Base-by-base conservation (phyloP, 2,888 invertebrate genomes). In the Oconnorella tubifera region DNA sequence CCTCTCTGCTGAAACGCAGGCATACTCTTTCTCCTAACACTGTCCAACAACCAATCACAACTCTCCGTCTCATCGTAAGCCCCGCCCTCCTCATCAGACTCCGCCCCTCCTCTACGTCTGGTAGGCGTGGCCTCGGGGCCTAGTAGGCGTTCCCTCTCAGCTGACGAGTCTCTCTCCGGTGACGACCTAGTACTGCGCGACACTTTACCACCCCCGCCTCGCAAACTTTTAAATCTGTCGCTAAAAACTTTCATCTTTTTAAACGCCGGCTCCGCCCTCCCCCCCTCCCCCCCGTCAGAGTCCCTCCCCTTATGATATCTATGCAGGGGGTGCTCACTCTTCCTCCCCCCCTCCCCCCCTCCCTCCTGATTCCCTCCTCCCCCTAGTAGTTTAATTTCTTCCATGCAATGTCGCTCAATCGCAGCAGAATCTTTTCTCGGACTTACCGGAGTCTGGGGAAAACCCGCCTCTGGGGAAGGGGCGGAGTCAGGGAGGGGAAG, bases 221-320 rank as follows among this genome's bases (percentile, higher is more conserved):
- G 6, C 19, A 40, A 40, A 40, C 40, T 40, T 19, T 40, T 40
- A 40, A 40, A 40, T 40, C 40, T 40, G 19, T 40, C 40, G 40
- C 40, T 92, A 76, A 95, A 93, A 1, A 95, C 93, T 84, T 93
- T 92, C 86, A 92, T 91, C 68, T 78, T 78, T 69, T 82, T 82
- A 69, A 76, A 78, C 1, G 77, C 74, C 32, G 77, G 78, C 64
- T 80, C 79, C 64, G 73, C 73, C n/a, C 73, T 31, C 28, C 19
- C 31, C 1, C 56, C 56, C 27, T 58, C 27, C 25, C 48, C 33
- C 1, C 2, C 32, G 1, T 6, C 2, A 10, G 32, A 33, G 23
- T 66, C 58, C 1, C 33, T 14, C 19, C 19, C 19, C 40, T 40
- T 40, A 6, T 6, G 10, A 6, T 14, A 19, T 40, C 10, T 14